Evolutionary conservation across 2,797 vertebrate genomes (phyloP).

Genomic region (Lates japonicus): DNA sequence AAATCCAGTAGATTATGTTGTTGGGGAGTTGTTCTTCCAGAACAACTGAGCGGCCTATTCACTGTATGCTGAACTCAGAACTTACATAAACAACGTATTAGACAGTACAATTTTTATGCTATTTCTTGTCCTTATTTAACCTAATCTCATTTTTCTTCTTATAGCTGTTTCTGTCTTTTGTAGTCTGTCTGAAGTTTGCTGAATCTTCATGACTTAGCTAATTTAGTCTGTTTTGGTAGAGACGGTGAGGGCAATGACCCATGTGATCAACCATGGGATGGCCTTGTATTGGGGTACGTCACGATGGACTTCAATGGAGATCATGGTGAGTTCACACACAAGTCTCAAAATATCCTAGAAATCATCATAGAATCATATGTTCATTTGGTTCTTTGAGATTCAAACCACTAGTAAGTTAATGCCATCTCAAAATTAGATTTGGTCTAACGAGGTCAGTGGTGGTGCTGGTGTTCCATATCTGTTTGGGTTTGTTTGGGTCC

Average conservation of each 20-base stretch:
- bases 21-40: too few species aligned
- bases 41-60: too few species aligned
- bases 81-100: too few species aligned
- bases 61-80: too few species aligned
- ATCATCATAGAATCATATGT: background rate
- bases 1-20: too few species aligned
- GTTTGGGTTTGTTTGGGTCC: background rate
- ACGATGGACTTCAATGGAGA: constrained; percentile 99
- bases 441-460: background rate
- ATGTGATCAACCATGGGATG: constrained; percentile 99
- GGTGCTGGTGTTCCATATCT: background rate
- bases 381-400: background rate
- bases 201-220: background rate
- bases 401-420: background rate
- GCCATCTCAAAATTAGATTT: background rate
- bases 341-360: background rate
- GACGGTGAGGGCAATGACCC: constrained; percentile 97
- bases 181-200: background rate
- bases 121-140: too few species aligned
- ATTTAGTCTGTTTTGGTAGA: constrained; percentile 79
- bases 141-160: too few species aligned
- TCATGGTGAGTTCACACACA: constrained; percentile 90
- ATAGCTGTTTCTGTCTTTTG: background rate
- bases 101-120: too few species aligned
- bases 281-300: constrained; percentile 99